A percentile compares a stretch with the other conserved stretches of the same genome.
These are phyloP conservation scores for Tipula vernalis DNA, from an alignment of 2,888 invertebrate species.

Conservation along the genomic window DNA sequence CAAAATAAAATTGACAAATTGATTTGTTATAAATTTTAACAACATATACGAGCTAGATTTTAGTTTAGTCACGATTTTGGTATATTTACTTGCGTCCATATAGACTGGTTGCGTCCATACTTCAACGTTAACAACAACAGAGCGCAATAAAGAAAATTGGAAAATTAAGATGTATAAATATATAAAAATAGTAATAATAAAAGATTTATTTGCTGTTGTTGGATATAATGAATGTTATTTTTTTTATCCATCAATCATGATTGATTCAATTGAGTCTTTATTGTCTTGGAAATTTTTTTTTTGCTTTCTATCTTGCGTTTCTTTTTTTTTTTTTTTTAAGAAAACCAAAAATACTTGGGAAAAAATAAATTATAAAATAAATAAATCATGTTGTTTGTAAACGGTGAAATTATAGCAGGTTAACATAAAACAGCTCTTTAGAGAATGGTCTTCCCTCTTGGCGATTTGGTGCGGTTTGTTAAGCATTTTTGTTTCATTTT, in stretches of 20 bases:
- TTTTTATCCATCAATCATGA: not conserved
- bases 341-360: not conserved
- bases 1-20: not conserved
- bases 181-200: not conserved
- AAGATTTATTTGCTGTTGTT: not conserved
- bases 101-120: not conserved
- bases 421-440: not conserved
- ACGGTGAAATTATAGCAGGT: not conserved
- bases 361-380: not conserved
- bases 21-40: not conserved
- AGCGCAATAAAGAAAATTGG: not conserved
- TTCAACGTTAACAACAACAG: not conserved
- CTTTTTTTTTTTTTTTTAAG: not conserved
- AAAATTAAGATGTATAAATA: not conserved
- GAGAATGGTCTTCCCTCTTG: not conserved
- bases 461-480: not conserved
- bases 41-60: not conserved
- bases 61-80: not conserved
- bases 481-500: too few species aligned
- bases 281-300: not conserved
- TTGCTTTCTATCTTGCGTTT: not conserved
- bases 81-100: not conserved
- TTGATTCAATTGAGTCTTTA: constrained; percentile 4
- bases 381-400: not conserved
- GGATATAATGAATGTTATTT: not conserved